Conservation (phyloP, 2,797 vertebrate genomes). For the Euphonia xanthogaster region DNA sequence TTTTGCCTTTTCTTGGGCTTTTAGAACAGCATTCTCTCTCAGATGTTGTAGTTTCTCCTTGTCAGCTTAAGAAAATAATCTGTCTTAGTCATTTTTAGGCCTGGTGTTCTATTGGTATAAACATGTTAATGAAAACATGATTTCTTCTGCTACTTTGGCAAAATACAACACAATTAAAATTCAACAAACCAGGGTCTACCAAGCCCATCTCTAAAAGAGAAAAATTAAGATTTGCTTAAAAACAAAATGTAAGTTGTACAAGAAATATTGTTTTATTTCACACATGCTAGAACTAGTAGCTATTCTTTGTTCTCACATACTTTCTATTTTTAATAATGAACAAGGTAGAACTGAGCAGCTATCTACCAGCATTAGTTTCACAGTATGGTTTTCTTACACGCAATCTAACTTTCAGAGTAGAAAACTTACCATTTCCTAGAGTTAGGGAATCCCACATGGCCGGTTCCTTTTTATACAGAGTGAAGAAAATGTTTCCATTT, state of each 20-base stretch:
- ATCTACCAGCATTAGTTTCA: background rate
- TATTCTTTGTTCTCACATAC: background rate
- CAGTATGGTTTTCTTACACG: background rate
- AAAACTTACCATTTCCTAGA: conserved; percentile 72
- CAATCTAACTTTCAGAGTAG: background rate
- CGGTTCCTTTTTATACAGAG: conserved; percentile 81
- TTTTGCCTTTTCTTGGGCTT: conserved; percentile 81
- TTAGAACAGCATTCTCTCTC: conserved; percentile 81
- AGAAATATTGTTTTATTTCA: background rate
- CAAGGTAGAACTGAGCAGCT: background rate
- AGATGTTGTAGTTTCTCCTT: conserved; percentile 80
- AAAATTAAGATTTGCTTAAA: background rate
- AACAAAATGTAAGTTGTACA: background rate
- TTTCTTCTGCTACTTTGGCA: background rate
- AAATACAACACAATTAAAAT: background rate
- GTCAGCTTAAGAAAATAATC: conserved; percentile 74
- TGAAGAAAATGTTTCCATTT: conserved; percentile 81
- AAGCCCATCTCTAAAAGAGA: background rate
- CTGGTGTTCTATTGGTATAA: background rate
- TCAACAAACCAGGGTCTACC: background rate
- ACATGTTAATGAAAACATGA: background rate
- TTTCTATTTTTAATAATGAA: background rate
- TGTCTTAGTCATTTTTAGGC: background rate
- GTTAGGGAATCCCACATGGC: conserved; percentile 83
- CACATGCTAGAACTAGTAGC: rapidly evolving